phyloP scores from a whole-genome alignment of 2,888 invertebrate species.

The Dinocampus coccinellae region DNA sequence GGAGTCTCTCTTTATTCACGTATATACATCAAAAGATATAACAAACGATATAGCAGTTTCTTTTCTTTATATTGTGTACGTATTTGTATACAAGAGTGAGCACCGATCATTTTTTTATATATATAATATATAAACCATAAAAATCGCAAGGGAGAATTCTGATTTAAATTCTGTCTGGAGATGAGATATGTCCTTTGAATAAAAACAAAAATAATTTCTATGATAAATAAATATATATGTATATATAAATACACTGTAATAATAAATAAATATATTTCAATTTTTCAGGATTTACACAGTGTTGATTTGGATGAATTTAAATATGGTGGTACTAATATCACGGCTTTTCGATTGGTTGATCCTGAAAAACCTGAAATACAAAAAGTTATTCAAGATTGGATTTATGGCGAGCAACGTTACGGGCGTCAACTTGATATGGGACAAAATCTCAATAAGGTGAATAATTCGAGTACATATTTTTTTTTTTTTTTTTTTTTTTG shows the following conservation, averaged over 20 bases:
- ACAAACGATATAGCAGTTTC: neutral
- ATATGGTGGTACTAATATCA: conserved; percentile 95
- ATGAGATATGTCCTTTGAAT: too few relatives aligned
- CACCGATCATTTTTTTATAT: neutral
- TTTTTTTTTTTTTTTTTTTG: too few relatives aligned
- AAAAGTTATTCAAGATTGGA: conserved; percentile 85
- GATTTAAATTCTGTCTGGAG: too few relatives aligned
- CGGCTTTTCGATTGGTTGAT: conserved; percentile 91
- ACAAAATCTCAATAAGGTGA: conserved; percentile 74
- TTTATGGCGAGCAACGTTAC: conserved; percentile 79
- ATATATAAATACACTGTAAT: neutral
- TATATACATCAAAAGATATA: neutral
- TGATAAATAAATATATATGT: too few relatives aligned
- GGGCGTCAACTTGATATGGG: conserved; percentile 75
- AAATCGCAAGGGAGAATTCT: too few relatives aligned
- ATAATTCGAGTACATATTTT: too few relatives aligned
- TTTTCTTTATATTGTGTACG: neutral
- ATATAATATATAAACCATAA: neutral
- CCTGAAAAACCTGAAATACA: conserved; percentile 84
- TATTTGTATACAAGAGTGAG: neutral
- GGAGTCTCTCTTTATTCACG: neutral
- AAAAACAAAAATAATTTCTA: too few relatives aligned
- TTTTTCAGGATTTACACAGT: conserved; percentile 85
- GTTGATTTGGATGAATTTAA: conserved; percentile 94
- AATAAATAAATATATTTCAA: conserved; percentile 5